phyloP scores from a whole-genome alignment of 2,113 vertebrate genomes.

The Sebastes fasciatus region DNA sequence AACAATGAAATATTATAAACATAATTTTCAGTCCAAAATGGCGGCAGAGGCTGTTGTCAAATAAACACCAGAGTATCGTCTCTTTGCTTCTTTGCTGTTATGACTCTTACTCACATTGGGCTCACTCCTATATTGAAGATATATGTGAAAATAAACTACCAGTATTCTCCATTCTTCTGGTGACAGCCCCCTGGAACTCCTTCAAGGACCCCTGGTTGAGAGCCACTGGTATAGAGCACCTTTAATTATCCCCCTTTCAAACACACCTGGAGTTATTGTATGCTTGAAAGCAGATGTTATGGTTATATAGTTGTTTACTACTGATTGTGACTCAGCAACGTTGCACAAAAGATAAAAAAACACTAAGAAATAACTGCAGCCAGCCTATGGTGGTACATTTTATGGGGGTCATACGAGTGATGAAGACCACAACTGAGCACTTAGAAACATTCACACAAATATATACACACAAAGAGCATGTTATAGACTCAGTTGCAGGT shows the following conservation, averaged over 20 bases:
- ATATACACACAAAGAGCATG: background rate
- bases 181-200: no score
- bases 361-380: background rate
- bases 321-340: background rate
- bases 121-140: no score
- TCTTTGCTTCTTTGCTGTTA: no score
- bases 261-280: background rate
- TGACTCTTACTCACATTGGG: no score
- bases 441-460: constrained; percentile 13
- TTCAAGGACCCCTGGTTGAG: no score
- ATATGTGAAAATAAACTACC: no score
- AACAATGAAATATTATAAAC: no score
- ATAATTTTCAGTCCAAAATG: no score
- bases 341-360: background rate
- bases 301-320: background rate
- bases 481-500: background rate
- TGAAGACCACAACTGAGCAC: background rate
- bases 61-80: no score
- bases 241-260: background rate
- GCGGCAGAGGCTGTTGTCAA: no score
- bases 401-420: background rate
- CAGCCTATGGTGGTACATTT: background rate
- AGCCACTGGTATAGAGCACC: no score
- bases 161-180: no score
- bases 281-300: background rate